phyloP scores from a whole-genome alignment of 2,113 vertebrate genomes.

The Miniopterus natalensis region DNA sequence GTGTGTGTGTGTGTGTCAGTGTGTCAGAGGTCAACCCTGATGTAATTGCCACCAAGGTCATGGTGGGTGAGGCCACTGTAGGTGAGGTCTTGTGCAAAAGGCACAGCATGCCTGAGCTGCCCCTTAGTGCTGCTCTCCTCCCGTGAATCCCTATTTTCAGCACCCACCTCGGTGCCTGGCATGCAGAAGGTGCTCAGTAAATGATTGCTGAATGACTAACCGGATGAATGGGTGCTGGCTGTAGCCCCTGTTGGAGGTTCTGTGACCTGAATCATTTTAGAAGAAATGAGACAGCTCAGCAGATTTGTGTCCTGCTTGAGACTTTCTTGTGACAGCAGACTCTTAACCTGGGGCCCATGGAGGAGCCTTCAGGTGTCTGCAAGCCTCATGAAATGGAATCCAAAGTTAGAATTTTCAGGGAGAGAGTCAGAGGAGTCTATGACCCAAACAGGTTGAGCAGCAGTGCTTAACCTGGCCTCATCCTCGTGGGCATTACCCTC shows the following conservation, averaged over 20 bases:
- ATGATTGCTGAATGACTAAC: not conserved
- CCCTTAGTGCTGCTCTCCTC: not conserved
- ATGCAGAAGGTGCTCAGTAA: not conserved
- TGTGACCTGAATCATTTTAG: conserved; percentile 5
- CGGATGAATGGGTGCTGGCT: not conserved
- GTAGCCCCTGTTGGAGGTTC: not conserved
- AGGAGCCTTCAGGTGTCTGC: not conserved
- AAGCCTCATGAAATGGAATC: not conserved
- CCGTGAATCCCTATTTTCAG: not conserved
- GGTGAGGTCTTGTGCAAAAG: not conserved
- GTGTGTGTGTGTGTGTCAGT: not conserved
- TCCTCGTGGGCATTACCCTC: not conserved
- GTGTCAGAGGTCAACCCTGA: conserved; percentile 33
- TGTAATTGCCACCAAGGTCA: not conserved
- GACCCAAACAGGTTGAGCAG: not conserved
- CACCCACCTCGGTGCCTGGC: not conserved
- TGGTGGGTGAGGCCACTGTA: not conserved
- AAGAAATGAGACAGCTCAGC: not conserved
- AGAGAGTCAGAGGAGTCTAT: not conserved
- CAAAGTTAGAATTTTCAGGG: not conserved
- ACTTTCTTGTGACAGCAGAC: not conserved
- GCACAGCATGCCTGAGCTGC: not conserved
- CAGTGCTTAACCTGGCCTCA: not conserved
- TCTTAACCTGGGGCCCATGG: not conserved
- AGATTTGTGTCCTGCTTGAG: not conserved